Evolutionary conservation across 2,797 vertebrate genomes (phyloP).

Genomic region (Melanotaenia trifasciata): DNA sequence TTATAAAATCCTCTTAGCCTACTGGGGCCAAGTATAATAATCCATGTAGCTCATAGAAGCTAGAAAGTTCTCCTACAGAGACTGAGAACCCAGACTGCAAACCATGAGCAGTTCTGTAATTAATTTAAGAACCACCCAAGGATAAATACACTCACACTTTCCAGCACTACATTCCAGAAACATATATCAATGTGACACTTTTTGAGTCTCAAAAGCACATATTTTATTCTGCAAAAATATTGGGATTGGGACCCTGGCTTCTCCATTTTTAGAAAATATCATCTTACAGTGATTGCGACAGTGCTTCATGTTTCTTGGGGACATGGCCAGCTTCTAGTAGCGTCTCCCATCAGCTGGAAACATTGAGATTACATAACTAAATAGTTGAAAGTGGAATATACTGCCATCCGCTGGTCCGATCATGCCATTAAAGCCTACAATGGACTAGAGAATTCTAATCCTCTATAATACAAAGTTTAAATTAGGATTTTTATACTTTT

Average conservation of each 20-base stretch:
- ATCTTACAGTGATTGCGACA: constrained; percentile 51
- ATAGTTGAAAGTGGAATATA: constrained; percentile 24
- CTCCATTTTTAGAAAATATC: constrained; percentile 30
- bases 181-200: neutral
- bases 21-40: neutral
- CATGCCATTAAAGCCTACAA: neutral
- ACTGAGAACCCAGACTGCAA: neutral
- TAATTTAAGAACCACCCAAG: neutral
- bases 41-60: neutral
- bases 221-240: constrained; percentile 13
- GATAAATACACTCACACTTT: neutral
- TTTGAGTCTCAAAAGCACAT: neutral
- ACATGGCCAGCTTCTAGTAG: constrained; percentile 45
- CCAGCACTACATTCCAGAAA: constrained; percentile 8
- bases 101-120: neutral
- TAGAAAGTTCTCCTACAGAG: neutral
- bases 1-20: neutral
- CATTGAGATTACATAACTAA: constrained; percentile 57
- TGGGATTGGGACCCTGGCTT: neutral
- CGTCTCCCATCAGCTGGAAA: constrained; percentile 44
- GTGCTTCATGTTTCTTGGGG: constrained; percentile 35
- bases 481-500: neutral
- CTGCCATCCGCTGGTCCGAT: constrained; percentile 66
- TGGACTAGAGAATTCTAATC: constrained; percentile 4
- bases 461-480: neutral